phyloP scores from a whole-genome alignment of 2,113 vertebrate genomes.

The Seriola dumerili region DNA sequence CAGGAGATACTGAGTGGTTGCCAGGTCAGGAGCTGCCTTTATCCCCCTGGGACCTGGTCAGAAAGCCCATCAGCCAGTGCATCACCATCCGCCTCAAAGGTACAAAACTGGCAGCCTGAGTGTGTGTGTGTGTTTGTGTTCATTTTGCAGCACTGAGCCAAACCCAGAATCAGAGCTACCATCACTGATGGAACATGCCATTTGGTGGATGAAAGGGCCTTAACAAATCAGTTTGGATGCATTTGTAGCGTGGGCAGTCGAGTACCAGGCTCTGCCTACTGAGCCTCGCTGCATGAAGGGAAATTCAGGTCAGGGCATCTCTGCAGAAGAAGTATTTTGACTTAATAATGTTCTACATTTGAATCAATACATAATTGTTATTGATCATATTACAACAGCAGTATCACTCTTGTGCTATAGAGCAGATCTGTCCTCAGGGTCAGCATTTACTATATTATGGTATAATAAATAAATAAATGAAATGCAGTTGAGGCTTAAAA shows the following conservation, averaged over 20 bases:
- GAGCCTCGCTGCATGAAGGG: conserved; percentile 16
- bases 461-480: too few species aligned
- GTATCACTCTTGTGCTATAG: too few species aligned
- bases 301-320: conserved; percentile 7
- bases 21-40: conserved; percentile 86
- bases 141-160: not conserved
- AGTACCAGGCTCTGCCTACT: conserved; percentile 3
- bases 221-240: conserved; percentile 30
- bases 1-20: conserved; percentile 90
- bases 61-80: conserved; percentile 87
- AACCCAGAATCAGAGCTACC: conserved; percentile 25
- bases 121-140: not conserved
- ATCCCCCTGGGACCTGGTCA: conserved; percentile 93
- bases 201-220: conserved; percentile 47
- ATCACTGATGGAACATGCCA: conserved; percentile 12
- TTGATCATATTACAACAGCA: too few species aligned
- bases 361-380: not conserved
- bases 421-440: too few species aligned
- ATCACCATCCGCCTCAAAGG: conserved; percentile 86
- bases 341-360: not conserved
- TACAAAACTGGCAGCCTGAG: conserved; percentile 44
- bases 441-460: too few species aligned
- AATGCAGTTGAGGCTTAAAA: too few species aligned
- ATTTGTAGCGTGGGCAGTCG: conserved; percentile 10
- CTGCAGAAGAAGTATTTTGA: not conserved